phyloP scores from a whole-genome alignment of 2,888 invertebrate genomes.

The Macrophya alboannulata region DNA sequence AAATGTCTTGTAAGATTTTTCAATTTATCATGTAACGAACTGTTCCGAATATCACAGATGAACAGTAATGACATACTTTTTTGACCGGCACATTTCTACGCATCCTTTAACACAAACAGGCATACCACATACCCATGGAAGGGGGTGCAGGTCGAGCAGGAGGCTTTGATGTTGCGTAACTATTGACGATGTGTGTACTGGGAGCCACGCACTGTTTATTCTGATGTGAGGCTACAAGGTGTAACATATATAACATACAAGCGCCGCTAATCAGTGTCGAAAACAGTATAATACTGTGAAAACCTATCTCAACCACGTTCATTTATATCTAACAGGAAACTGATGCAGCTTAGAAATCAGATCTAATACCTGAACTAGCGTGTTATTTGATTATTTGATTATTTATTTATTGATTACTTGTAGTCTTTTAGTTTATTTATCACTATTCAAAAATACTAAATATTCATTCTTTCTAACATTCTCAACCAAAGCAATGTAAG shows the following conservation, averaged over 20 bases:
- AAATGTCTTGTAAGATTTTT: neutral
- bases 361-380: neutral
- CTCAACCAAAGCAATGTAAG: constrained; percentile 23
- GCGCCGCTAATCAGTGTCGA: constrained; percentile 59
- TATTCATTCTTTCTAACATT: constrained; percentile 50
- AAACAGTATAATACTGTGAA: constrained; percentile 43
- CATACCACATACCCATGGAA: constrained; percentile 76
- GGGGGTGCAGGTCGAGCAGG: constrained; percentile 79
- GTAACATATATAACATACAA: constrained; percentile 68
- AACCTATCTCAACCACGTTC: constrained; percentile 3
- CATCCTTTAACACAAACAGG: neutral
- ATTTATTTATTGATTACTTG: constrained; percentile 13
- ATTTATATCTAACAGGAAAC: constrained; percentile 11
- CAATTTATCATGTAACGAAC: neutral
- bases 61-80: constrained; percentile 4
- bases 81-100: constrained; percentile 8
- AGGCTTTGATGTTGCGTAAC: constrained; percentile 77
- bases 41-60: neutral
- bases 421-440: neutral
- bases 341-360: constrained; percentile 3
- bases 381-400: constrained; percentile 2
- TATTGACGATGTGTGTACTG: constrained; percentile 74
- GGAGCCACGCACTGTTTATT: constrained; percentile 76
- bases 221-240: constrained; percentile 77
- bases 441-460: constrained; percentile 12